Conservation (phyloP, 2,888 invertebrate species). For the Lepidocyrtoides sp. region DNA sequence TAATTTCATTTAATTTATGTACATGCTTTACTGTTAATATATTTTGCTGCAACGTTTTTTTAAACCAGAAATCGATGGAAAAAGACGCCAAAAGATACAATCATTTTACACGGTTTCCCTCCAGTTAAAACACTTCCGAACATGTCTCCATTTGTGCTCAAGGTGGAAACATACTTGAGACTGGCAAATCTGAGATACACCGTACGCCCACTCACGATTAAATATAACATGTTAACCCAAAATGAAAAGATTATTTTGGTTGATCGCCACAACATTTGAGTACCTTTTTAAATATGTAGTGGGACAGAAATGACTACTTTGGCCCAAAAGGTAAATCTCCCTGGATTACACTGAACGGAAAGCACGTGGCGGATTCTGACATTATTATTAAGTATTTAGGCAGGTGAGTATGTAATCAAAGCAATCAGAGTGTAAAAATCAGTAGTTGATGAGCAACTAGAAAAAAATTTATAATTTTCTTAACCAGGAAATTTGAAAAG, state of each 20-base stretch:
- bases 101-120: conserved; percentile 57
- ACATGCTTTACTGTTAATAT: too few species aligned
- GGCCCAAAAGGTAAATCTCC: conserved; percentile 82
- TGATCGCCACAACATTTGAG: too few species aligned
- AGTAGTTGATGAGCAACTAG: too few species aligned
- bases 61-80: conserved; percentile 39
- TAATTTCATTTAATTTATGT: too few species aligned
- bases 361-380: conserved; percentile 81
- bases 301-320: conserved; percentile 58
- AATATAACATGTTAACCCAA: too few species aligned
- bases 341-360: conserved; percentile 82
- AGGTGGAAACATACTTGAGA: conserved; percentile 64
- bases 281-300: conserved; percentile 20
- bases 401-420: too few species aligned
- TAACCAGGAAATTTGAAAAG: conserved; percentile 79
- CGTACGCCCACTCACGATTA: not conserved
- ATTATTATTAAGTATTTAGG: conserved; percentile 79
- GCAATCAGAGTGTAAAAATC: too few species aligned
- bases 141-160: conserved; percentile 44
- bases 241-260: not conserved
- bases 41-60: not conserved
- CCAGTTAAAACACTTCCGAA: conserved; percentile 47
- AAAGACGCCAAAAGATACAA: conserved; percentile 37
- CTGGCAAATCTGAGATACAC: conserved; percentile 46
- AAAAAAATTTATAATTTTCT: too few species aligned